These are phyloP conservation scores for Wasmannia auropunctata DNA, from an alignment of 1,140 invertebrate species.

Conservation along the genomic window DNA sequence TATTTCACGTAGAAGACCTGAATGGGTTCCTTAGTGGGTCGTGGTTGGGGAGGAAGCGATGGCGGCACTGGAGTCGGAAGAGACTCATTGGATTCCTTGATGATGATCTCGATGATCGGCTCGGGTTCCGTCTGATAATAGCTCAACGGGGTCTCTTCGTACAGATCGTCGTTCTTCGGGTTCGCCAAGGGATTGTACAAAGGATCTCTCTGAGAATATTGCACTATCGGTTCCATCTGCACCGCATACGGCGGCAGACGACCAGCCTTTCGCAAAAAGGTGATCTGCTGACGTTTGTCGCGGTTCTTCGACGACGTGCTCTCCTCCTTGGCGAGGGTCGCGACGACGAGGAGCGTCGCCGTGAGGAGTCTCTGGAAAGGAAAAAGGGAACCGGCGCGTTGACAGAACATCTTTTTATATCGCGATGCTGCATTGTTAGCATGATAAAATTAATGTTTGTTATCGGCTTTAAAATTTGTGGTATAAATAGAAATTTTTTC, in stretches of 20 bases:
- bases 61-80: slow-evolving; percentile 88
- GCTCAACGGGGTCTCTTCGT: slow-evolving; percentile 81
- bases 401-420: not conserved
- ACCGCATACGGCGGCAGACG: slow-evolving; percentile 90
- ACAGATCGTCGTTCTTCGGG: slow-evolving; percentile 84
- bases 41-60: slow-evolving; percentile 84
- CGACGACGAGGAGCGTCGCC: slow-evolving; percentile 65
- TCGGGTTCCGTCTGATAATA: slow-evolving; percentile 92
- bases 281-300: slow-evolving; percentile 80
- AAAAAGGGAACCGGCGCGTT: slow-evolving; percentile 2
- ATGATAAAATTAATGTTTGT: not conserved
- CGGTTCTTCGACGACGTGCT: slow-evolving; percentile 70
- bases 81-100: slow-evolving; percentile 94
- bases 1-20: slow-evolving; percentile 96
- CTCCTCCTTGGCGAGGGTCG: slow-evolving; percentile 76
- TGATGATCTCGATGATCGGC: slow-evolving; percentile 96
- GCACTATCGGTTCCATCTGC: slow-evolving; percentile 92
- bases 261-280: slow-evolving; percentile 74
- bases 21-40: slow-evolving; percentile 92
- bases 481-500: not conserved
- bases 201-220: slow-evolving; percentile 92
- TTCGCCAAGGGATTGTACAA: slow-evolving; percentile 88
- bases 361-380: slow-evolving; percentile 72
- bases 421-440: not conserved
- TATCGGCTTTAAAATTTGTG: not conserved